phyloP scores from a whole-genome alignment of 2,888 invertebrate genomes.

The Tetragnatha montana region DNA sequence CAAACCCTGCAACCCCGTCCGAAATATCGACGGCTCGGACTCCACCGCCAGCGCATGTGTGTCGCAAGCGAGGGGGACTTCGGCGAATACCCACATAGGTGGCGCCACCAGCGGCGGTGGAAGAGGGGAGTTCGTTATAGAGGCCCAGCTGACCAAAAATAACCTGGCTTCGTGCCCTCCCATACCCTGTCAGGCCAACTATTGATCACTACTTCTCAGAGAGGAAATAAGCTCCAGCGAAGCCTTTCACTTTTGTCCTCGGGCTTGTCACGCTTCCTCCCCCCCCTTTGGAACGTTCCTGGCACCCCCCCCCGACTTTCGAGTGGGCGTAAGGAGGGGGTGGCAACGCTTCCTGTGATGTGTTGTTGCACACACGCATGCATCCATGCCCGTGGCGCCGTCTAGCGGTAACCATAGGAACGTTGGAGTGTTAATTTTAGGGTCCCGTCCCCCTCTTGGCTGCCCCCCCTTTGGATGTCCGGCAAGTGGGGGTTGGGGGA shows the following conservation, averaged over 20 bases:
- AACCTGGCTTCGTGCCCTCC: constrained; percentile 69
- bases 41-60: constrained; percentile 46
- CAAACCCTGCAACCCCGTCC: constrained; percentile 24
- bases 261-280: constrained; percentile 65
- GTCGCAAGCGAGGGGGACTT: neutral
- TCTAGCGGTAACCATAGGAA: constrained; percentile 67
- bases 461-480: neutral
- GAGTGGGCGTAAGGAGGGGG: constrained; percentile 65
- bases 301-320: constrained; percentile 40
- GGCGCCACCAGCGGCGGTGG: constrained; percentile 51
- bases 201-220: constrained; percentile 66
- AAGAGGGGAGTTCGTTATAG: constrained; percentile 56
- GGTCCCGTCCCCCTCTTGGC: neutral
- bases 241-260: constrained; percentile 71
- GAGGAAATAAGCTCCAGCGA: constrained; percentile 71
- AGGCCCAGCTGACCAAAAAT: constrained; percentile 71
- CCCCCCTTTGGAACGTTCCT: constrained; percentile 33
- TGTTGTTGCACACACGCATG: constrained; percentile 56
- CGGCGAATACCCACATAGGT: constrained; percentile 31
- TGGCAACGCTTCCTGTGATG: constrained; percentile 47
- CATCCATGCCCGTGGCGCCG: constrained; percentile 61
- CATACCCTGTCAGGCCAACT: constrained; percentile 63
- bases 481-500: neutral
- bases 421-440: constrained; percentile 58
- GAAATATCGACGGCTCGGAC: constrained; percentile 46